Conservation (phyloP, 2,888 invertebrate genomes). For the Lepidochrysops patricia region DNA sequence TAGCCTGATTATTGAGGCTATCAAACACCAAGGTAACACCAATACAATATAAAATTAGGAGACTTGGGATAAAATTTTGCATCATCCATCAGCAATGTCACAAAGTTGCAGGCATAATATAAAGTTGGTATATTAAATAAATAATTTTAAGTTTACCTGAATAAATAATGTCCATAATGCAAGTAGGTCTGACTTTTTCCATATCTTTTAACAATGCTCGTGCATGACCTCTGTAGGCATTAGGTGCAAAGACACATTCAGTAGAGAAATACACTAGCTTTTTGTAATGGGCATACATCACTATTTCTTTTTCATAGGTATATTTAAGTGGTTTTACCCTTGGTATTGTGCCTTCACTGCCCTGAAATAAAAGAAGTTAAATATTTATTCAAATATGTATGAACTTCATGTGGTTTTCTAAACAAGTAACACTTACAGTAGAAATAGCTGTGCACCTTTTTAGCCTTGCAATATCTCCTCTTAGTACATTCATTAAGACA, state of each 20-base stretch:
- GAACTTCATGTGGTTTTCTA: not conserved
- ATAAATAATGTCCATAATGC: slow-evolving; percentile 94
- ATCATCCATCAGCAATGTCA: too few relatives aligned
- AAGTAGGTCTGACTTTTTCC: slow-evolving; percentile 92
- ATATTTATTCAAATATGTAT: slow-evolving; percentile 1
- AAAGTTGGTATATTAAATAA: too few relatives aligned
- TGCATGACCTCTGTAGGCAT: slow-evolving; percentile 96
- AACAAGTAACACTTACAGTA: slow-evolving; percentile 76
- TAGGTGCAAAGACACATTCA: slow-evolving; percentile 98
- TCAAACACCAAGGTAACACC: too few relatives aligned
- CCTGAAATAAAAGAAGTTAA: slow-evolving; percentile 53
- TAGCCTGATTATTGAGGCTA: too few relatives aligned
- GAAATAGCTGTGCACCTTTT: slow-evolving; percentile 92
- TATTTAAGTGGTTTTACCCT: slow-evolving; percentile 97
- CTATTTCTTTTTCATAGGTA: slow-evolving; percentile 99
- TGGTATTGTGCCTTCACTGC: slow-evolving; percentile 87
- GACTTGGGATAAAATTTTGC: too few relatives aligned
- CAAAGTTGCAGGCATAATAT: too few relatives aligned
- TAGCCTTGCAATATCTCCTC: slow-evolving; percentile 96
- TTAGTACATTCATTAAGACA: slow-evolving; percentile 95
- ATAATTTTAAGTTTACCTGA: slow-evolving; percentile 75
- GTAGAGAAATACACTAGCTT: slow-evolving; percentile 98
- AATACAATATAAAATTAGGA: too few relatives aligned
- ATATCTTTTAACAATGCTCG: slow-evolving; percentile 93
- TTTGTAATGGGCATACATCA: slow-evolving; percentile 98